phyloP scores from a whole-genome alignment of 2,797 vertebrate species.

The Orestias chungarensis region DNA sequence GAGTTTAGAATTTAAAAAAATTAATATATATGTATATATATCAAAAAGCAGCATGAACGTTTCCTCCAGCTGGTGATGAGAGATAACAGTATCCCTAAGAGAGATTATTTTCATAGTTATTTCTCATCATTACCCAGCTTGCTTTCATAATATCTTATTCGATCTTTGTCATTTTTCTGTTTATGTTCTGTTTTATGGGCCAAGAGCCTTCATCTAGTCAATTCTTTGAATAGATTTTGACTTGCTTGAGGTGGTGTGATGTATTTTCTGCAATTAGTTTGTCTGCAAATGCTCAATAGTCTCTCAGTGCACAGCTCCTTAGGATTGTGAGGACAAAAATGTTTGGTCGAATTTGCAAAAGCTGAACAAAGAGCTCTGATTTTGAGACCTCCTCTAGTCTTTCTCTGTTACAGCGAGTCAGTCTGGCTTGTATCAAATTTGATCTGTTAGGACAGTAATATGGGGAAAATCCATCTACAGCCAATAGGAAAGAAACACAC shows the following conservation, averaged over 20 bases:
- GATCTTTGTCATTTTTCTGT: background rate
- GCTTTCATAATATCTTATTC: background rate
- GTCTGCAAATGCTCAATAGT: background rate
- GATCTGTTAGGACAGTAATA: conserved; percentile 58
- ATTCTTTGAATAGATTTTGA: background rate
- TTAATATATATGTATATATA: no score
- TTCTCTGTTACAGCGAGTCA: conserved; percentile 27
- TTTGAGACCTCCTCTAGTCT: conserved; percentile 44
- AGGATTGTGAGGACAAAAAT: background rate
- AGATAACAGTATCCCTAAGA: conserved; percentile 2
- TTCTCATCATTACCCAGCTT: background rate
- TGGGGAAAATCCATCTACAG: conserved; percentile 48
- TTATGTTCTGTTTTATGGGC: background rate
- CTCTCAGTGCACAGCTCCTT: background rate
- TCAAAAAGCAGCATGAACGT: conserved; percentile 17
- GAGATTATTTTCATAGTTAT: background rate
- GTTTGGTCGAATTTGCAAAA: conserved; percentile 9
- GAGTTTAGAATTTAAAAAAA: background rate
- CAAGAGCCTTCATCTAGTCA: background rate
- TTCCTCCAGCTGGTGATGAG: conserved; percentile 20
- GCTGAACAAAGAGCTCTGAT: conserved; percentile 27
- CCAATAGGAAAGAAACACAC: conserved; percentile 40
- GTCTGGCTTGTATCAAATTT: conserved; percentile 57
- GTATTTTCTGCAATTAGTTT: background rate
- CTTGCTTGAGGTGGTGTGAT: background rate